These are phyloP conservation scores for Atta cephalotes DNA, from an alignment of 1,140 invertebrate genomes.

Conservation along the genomic window DNA sequence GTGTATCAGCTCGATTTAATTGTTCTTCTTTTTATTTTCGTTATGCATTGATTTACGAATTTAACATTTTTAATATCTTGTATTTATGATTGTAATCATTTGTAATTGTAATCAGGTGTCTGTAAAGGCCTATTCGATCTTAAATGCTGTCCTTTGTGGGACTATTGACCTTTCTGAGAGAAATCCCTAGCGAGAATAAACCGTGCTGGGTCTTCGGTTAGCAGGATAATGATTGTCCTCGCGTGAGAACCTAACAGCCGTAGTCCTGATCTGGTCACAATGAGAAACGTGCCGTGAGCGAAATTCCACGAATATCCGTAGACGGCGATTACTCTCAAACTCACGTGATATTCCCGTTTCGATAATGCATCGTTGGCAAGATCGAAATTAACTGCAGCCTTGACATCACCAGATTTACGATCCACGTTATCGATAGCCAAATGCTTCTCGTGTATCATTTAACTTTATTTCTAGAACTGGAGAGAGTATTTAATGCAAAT, in stretches of 20 bases:
- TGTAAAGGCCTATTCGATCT: not conserved
- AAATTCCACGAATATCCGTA: constrained; percentile 66
- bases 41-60: not conserved
- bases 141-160: not conserved
- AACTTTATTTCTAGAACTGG: not conserved
- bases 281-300: constrained; percentile 74
- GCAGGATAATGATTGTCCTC: constrained; percentile 76
- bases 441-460: not conserved
- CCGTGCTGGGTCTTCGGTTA: constrained; percentile 62
- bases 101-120: not conserved
- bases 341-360: constrained; percentile 56
- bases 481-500: not conserved
- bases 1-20: not conserved
- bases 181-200: constrained; percentile 46
- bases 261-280: constrained; percentile 72
- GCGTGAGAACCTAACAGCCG: constrained; percentile 79
- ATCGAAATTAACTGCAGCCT: constrained; percentile 43
- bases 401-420: not conserved
- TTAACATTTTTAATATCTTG: not conserved
- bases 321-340: constrained; percentile 42
- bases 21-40: not conserved
- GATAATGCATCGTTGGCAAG: constrained; percentile 18
- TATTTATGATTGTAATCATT: not conserved
- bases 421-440: not conserved
- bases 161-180: constrained; percentile 53